Percentiles rank a stretch among this genome's conserved stretches.
phyloP scores from a whole-genome alignment of 2,797 vertebrate species.

The Sus cebifrons region DNA sequence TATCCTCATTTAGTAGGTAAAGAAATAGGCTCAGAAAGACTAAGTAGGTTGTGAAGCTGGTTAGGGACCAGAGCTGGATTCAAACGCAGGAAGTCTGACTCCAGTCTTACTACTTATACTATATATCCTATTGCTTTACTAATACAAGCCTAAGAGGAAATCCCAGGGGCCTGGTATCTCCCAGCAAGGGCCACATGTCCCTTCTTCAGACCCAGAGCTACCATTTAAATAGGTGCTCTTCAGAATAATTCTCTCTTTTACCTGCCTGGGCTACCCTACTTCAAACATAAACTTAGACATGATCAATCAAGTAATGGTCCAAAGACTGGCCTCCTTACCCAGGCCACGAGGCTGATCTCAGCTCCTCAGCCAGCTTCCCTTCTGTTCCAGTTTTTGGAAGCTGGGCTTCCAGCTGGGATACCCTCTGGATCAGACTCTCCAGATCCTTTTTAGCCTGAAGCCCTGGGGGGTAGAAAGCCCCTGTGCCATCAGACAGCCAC shows the following conservation, averaged over 20 bases:
- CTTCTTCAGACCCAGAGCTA: neutral
- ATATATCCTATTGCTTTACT: neutral
- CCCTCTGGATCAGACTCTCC: constrained; percentile 92
- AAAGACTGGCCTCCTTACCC: constrained; percentile 89
- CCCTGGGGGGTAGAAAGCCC: constrained; percentile 84
- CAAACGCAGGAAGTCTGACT: neutral
- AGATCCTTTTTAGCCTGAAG: constrained; percentile 91
- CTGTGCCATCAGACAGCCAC: constrained; percentile 94
- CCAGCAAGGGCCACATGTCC: neutral
- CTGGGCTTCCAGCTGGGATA: constrained; percentile 95
- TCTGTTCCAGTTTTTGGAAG: constrained; percentile 90
- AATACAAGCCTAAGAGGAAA: neutral
- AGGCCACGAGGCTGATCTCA: constrained; percentile 90
- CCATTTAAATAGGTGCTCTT: neutral
- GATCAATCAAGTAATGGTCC: neutral
- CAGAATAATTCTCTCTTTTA: neutral
- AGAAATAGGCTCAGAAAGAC: neutral
- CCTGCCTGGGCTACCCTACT: neutral
- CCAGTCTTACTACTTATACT: neutral
- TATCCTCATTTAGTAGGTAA: neutral
- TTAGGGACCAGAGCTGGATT: neutral
- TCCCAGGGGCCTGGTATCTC: neutral
- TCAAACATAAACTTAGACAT: neutral
- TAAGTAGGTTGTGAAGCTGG: neutral
- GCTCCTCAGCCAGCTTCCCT: constrained; percentile 88